These are phyloP conservation scores for Lysiphlebus fabarum DNA, from an alignment of 1,140 invertebrate genomes.

Conservation along the genomic window DNA sequence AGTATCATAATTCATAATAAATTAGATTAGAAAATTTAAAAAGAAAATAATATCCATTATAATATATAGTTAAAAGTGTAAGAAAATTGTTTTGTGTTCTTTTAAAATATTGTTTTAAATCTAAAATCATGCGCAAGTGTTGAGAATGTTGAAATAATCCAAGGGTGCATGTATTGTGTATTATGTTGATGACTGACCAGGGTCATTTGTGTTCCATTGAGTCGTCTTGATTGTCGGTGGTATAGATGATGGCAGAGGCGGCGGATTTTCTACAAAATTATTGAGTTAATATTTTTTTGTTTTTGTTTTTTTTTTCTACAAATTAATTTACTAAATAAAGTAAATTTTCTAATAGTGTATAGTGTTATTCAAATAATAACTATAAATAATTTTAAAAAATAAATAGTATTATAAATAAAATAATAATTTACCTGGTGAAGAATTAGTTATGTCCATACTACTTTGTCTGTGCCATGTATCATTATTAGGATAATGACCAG, in stretches of 20 bases:
- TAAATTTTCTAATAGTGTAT: no score
- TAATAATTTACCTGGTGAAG: slow-evolving; percentile 43
- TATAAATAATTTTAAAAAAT: neutral
- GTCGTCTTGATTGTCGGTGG: slow-evolving; percentile 48
- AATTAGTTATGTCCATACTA: slow-evolving; percentile 36
- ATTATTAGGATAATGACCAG: slow-evolving; percentile 43
- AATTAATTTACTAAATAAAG: neutral
- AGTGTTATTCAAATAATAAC: neutral
- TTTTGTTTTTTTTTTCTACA: slow-evolving; percentile 9
- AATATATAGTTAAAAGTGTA: neutral
- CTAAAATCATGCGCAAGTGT: no score
- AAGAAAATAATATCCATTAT: no score
- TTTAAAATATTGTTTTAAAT: no score
- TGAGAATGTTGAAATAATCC: no score
- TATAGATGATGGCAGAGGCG: slow-evolving; percentile 50
- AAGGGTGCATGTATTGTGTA: no score
- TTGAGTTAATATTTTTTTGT: slow-evolving; percentile 15
- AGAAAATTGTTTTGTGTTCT: neutral
- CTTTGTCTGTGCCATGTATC: slow-evolving; percentile 45
- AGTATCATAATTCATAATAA: no score
- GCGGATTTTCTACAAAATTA: slow-evolving; percentile 52
- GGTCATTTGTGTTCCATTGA: slow-evolving; percentile 48
- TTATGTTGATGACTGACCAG: slow-evolving; percentile 40
- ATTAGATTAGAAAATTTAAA: no score
- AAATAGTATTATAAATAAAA: neutral